Conservation (phyloP, 1,140 invertebrate species). For the Bombyx mandarina region DNA sequence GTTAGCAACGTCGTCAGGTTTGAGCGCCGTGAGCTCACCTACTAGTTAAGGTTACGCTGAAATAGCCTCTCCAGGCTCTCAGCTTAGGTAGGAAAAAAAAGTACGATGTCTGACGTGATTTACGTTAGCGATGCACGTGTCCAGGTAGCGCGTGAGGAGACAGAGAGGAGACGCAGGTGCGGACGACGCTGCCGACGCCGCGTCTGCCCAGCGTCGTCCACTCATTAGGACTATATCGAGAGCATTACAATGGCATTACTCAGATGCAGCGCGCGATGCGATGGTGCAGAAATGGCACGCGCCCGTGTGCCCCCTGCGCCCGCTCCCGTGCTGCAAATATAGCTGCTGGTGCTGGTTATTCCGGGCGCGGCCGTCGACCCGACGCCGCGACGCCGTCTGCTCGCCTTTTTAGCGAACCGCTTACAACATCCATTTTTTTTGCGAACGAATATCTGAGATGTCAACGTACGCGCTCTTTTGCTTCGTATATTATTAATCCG, state of each 20-base stretch:
- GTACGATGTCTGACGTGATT: neutral
- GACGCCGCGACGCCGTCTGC: conserved; percentile 68
- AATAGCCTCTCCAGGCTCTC: no score
- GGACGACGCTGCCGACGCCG: conserved; percentile 39
- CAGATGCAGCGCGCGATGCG: conserved; percentile 63
- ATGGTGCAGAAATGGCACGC: conserved; percentile 66
- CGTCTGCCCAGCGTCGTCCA: conserved; percentile 41
- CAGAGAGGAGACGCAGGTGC: neutral
- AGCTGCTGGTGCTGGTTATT: conserved; percentile 65
- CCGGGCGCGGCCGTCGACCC: conserved; percentile 66
- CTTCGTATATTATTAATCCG: conserved; percentile 32
- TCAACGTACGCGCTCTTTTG: conserved; percentile 50
- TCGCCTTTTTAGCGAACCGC: conserved; percentile 63
- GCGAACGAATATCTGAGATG: conserved; percentile 55
- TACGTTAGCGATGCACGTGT: conserved; percentile 3
- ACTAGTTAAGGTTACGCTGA: no score
- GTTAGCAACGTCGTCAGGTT: no score
- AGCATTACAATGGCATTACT: conserved; percentile 69
- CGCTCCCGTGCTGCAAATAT: conserved; percentile 57
- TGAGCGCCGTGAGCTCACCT: no score
- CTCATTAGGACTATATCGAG: conserved; percentile 56
- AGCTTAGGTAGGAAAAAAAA: no score
- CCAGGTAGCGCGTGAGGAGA: conserved; percentile 6
- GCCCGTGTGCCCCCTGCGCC: conserved; percentile 38
- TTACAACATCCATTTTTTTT: conserved; percentile 60